A percentile compares a stretch with the other conserved stretches of the same genome.
These are phyloP conservation scores for Zaprionus ghesquierei DNA, from an alignment of 1,140 invertebrate species.

Conservation along the genomic window DNA sequence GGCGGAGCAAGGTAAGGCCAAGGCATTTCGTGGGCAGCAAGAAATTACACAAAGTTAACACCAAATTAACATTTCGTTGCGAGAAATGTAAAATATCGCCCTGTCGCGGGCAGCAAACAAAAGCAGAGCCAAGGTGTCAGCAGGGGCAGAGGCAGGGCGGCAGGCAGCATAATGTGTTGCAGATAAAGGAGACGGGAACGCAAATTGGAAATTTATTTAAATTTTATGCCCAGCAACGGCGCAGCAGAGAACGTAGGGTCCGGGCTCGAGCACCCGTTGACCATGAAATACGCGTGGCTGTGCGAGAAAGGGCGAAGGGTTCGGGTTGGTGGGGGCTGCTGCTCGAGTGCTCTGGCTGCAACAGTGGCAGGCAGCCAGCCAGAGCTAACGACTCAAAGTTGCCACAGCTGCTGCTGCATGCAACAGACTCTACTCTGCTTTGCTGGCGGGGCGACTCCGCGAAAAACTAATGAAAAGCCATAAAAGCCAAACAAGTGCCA, in stretches of 20 bases:
- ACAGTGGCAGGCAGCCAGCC: conserved; percentile 9
- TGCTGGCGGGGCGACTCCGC: conserved; percentile 3
- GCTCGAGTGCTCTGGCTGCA: background rate
- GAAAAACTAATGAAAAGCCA: conserved; percentile 72
- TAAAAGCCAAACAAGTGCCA: conserved; percentile 78
- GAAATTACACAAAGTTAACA: conserved; percentile 68
- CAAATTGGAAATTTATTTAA: conserved; percentile 80
- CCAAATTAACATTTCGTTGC: conserved; percentile 73
- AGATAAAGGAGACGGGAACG: conserved; percentile 27
- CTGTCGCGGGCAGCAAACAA: conserved; percentile 33
- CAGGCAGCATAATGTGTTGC: conserved; percentile 45
- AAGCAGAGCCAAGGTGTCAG: conserved; percentile 10
- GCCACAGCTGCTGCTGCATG: conserved; percentile 24
- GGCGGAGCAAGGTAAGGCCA: background rate
- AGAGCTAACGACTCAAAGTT: conserved; percentile 14
- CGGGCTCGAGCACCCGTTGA: conserved; percentile 34
- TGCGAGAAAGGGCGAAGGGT: background rate
- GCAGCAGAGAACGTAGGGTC: background rate
- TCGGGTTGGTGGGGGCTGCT: background rate
- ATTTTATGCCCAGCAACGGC: conserved; percentile 56
- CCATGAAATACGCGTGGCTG: conserved; percentile 37
- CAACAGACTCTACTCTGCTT: conserved; percentile 42
- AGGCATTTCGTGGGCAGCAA: background rate
- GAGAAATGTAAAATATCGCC: conserved; percentile 53
- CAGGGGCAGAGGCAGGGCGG: background rate